These are phyloP conservation scores for Mesorhabditis sp. DNA, from an alignment of 2,888 invertebrate species.

Conservation along the genomic window DNA sequence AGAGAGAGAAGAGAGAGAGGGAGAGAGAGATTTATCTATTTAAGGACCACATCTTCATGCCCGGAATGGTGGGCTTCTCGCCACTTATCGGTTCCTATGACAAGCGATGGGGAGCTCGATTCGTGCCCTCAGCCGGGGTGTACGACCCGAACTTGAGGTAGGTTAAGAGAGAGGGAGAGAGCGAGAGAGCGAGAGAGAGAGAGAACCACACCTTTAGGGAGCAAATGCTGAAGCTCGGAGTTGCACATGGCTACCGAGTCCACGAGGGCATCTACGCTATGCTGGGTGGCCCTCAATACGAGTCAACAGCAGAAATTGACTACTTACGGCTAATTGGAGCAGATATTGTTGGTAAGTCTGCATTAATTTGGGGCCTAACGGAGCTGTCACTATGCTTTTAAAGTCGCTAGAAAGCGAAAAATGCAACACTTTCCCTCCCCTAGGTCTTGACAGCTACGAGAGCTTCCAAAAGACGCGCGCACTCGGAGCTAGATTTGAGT, in stretches of 20 bases:
- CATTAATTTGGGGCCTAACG: no score
- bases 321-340: slow-evolving; percentile 6
- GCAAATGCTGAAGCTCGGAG: background rate
- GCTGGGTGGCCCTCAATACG: slow-evolving; percentile 65
- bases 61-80: slow-evolving; percentile 88
- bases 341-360: slow-evolving; percentile 10
- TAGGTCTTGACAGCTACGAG: background rate
- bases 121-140: slow-evolving; percentile 7
- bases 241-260: background rate
- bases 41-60: slow-evolving; percentile 85
- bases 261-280: slow-evolving; percentile 87
- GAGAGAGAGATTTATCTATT: background rate
- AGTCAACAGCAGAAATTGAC: slow-evolving; percentile 8
- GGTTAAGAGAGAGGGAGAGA: background rate
- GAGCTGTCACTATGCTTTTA: no score
- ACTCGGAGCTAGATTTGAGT: no score
- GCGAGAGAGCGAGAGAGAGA: background rate
- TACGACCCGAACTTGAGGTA: slow-evolving; percentile 8
- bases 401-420: no score
- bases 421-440: no score
- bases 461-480: no score
- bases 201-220: background rate
- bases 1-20: background rate
- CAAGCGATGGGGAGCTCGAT: slow-evolving; percentile 8
- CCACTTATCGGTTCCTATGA: slow-evolving; percentile 72